Evolutionary conservation across 37 sponge, comb jelly and placozoan genomes (phyloP), one percentile per base, ranked within the genome.

Genomic region (Aplysina aerophoba): DNA sequence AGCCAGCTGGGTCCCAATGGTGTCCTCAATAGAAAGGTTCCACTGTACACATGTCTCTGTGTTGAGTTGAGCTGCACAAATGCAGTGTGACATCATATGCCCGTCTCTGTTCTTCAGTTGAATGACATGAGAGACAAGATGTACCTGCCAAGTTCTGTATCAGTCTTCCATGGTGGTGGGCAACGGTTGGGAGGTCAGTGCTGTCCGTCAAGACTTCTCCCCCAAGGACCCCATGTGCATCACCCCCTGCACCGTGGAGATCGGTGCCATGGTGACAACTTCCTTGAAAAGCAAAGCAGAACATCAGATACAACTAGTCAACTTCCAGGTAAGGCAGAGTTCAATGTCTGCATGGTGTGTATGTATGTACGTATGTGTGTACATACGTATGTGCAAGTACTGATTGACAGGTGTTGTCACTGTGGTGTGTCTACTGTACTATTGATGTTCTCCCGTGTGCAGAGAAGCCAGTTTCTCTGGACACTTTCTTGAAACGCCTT

Each of bases 121-220:
- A 93, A 63, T 31, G 98, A 97, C 82, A 66, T 73, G 34, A 63
- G 98, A 74, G 93, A 94, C 55, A 74, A 79, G 57, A 56, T 59
- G 56, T 97, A 86, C 50, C 39, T 54, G 4, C 78, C 81, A 41
- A 84, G 66, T 35, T 79, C 64, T 37, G 56, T 19, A 13, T 8
- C 6, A 1, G 20, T 68, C 0, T 95, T 97, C 73, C 89, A 91
- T 20, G 98, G 98, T 13, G 44, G 63, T 59, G 97, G 97, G 17
- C 87, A 84, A 21, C 25, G 56, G 17, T 84, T 97, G 33, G 96
- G 91, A 19, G 93, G 90, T 22, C 73, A 79, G 37, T 78, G 78
- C 57, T 83, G 83, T 33, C 81, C 89, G n/a, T 90, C 93, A 25
- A 87, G 64, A 33, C 86, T 88, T 5, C 69, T 81, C 25, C 81